Evolutionary conservation across 2,888 invertebrate species (phyloP).

Genomic region (Polyommatus icarus): DNA sequence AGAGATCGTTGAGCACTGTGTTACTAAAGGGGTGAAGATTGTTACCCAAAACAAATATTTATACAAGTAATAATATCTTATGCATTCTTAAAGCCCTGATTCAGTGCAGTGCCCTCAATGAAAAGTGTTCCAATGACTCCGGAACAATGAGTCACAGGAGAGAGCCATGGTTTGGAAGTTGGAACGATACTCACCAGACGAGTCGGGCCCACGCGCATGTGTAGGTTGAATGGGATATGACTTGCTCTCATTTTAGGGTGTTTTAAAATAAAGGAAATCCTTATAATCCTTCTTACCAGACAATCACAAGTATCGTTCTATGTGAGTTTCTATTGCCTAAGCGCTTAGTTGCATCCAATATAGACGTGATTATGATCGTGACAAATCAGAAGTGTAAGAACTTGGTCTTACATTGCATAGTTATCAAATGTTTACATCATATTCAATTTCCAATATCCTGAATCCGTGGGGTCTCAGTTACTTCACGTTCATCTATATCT

Average conservation of each 20-base stretch:
- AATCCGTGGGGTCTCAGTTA: too few species aligned
- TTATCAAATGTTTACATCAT: too few species aligned
- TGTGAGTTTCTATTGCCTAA: not conserved
- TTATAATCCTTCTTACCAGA: not conserved
- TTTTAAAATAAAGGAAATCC: conserved; percentile 26
- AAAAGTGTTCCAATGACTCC: conserved; percentile 14
- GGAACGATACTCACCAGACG: not conserved
- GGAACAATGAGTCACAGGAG: conserved; percentile 19
- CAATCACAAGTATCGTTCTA: not conserved
- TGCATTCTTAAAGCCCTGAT: not conserved
- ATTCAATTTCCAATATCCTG: too few species aligned
- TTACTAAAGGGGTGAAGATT: too few species aligned
- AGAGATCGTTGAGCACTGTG: too few species aligned
- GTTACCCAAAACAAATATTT: too few species aligned
- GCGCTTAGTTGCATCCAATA: too few species aligned
- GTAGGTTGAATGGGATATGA: conserved; percentile 14
- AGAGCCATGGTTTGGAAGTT: not conserved
- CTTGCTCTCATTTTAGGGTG: conserved; percentile 20
- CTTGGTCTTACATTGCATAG: too few species aligned
- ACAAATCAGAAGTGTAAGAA: too few species aligned
- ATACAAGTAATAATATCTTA: not conserved
- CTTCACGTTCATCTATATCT: too few species aligned
- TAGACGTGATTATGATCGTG: too few species aligned
- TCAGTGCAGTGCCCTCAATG: not conserved
- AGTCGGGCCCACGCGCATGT: not conserved